Evolutionary conservation across 2,888 invertebrate species (phyloP).

Genomic region (Agrilus mali): DNA sequence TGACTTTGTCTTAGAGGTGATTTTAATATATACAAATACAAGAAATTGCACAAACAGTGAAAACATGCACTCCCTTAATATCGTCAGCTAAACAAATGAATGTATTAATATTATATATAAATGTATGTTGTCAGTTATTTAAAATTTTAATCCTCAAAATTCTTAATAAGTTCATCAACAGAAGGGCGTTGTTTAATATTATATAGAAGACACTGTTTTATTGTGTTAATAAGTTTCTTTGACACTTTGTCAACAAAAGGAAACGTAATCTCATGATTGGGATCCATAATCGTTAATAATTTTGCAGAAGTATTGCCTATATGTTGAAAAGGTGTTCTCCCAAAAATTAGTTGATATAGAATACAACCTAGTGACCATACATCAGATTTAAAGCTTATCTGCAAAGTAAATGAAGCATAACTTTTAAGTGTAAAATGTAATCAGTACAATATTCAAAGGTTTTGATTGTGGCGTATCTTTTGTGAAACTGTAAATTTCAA

Average conservation of each 20-base stretch:
- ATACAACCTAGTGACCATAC: constrained; percentile 98
- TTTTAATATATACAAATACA: too few species aligned
- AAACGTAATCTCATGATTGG: constrained; percentile 61
- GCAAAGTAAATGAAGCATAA: constrained; percentile 15
- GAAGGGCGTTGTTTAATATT: constrained; percentile 61
- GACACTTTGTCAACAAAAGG: constrained; percentile 45
- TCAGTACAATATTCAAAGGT: too few species aligned
- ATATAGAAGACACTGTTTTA: constrained; percentile 60
- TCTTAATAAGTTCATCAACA: constrained; percentile 54
- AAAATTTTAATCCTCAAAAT: constrained; percentile 17
- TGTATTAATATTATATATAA: too few species aligned
- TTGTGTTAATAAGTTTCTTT: constrained; percentile 45
- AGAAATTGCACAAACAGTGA: not conserved
- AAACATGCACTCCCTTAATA: not conserved
- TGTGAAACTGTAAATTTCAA: too few species aligned
- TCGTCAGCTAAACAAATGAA: not conserved
- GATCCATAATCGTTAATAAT: constrained; percentile 64
- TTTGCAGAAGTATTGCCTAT: constrained; percentile 59
- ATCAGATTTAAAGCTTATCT: constrained; percentile 87
- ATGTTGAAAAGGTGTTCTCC: constrained; percentile 82
- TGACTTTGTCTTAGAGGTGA: too few species aligned
- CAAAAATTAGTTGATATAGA: constrained; percentile 83
- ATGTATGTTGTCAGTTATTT: not conserved
- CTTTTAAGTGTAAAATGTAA: not conserved
- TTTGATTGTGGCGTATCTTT: too few species aligned